Base-by-base conservation (phyloP, 2,113 vertebrate species). In the Ceyx cyanopectus region DNA sequence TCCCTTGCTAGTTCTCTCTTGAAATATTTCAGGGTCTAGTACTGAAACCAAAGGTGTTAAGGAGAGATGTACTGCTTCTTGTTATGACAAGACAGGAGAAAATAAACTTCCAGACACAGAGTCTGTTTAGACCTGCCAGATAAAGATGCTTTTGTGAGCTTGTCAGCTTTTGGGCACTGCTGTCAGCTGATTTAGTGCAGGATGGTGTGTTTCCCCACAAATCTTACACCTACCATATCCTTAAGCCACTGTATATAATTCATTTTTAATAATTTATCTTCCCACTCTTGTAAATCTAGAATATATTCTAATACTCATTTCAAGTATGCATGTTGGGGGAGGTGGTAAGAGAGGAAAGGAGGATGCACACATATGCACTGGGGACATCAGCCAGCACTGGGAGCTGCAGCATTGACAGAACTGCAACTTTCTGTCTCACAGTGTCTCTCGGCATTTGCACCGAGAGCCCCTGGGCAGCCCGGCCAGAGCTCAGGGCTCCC, bases 281-380 rank as follows among this genome's bases (percentile, higher is more conserved):
- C 46, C 43, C 7, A n/a, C 85, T 57, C 76, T 76, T 83, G 51
- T 48, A 89, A 92, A 92, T 58, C 58, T 62, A 80, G 63, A 92
- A 76, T 40, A 65, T 5, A 86, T 72, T 83, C 53, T 87, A 91
- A 85, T 77, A 92, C 73, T 90, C 46, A 83, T 85, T 76, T 87
- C 23, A 85, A 86, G 65, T 34, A 32, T 24, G 37, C 30, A 20
- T 13, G 56, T 29, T 65, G 78, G 68, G 23, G 53, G 43, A 70
- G 12, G 50, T 53, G 50, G 19, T 34, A 81, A 66, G 51, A 43
- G 41, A 46, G 22, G 41, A 53, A 67, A 70, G 34, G 11, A 63
- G 32, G 56, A 34, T 9, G 23, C 85, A n/a, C 29, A 32, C 1
- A 0, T 3, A 19, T 15, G 78, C 67, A 26, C 53, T 20, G 8